These are phyloP conservation scores for Xanthia icteritia DNA, from an alignment of 2,888 invertebrate genomes.

Conservation along the genomic window DNA sequence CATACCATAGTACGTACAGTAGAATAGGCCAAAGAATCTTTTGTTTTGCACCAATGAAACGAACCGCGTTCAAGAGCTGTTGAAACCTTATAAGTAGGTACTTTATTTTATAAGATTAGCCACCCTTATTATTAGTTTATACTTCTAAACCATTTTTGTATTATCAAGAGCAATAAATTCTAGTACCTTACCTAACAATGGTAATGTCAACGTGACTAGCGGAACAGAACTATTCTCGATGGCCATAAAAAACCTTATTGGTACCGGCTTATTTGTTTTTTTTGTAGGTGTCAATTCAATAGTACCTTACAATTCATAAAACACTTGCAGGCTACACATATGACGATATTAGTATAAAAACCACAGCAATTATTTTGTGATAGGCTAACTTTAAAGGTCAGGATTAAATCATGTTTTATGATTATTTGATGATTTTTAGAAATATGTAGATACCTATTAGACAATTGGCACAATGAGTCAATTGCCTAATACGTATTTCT, in stretches of 20 bases:
- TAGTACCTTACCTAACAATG: neutral
- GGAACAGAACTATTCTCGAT: neutral
- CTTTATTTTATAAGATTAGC: no score
- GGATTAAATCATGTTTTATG: conserved; percentile 17
- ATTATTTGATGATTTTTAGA: no score
- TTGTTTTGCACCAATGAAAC: no score
- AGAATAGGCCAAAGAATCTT: no score
- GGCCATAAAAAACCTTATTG: neutral
- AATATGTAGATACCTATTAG: no score
- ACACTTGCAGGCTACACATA: conserved; percentile 65
- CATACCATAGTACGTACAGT: neutral
- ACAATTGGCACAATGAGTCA: no score
- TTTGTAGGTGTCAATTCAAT: conserved; percentile 51
- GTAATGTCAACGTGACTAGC: neutral
- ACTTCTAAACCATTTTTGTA: no score
- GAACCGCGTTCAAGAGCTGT: no score
- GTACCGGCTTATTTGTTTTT: conserved; percentile 12
- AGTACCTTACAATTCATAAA: conserved; percentile 73
- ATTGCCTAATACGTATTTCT: no score
- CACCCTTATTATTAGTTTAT: no score
- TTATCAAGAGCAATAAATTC: no score
- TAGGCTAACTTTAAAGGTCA: conserved; percentile 49
- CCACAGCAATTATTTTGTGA: conserved; percentile 50
- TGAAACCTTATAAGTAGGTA: no score
- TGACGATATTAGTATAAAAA: conserved; percentile 66